A percentile compares a stretch with the other conserved stretches of the same genome.
Conservation (phyloP, 2,888 invertebrate species). For the Pollenia amentaria region DNA sequence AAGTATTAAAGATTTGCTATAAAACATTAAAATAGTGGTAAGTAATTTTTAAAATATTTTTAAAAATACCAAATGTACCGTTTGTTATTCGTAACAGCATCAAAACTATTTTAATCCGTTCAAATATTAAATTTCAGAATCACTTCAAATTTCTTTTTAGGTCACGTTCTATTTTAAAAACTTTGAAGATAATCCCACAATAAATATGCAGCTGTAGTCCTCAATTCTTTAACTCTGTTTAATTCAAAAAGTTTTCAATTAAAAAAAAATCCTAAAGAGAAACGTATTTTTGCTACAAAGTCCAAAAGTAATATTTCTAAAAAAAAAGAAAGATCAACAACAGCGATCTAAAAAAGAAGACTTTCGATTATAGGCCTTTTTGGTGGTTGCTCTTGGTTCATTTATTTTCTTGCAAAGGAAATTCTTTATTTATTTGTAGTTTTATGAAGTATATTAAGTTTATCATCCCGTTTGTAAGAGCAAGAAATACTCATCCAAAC, state of each 20-base stretch:
- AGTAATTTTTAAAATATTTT: no score
- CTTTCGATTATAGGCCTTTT: constrained; percentile 74
- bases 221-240: constrained; percentile 11
- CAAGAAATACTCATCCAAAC: no score
- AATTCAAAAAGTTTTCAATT: constrained; percentile 2
- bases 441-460: no score
- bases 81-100: no score
- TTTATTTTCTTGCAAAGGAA: constrained; percentile 49
- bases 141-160: neutral
- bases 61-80: no score
- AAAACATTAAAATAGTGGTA: no score
- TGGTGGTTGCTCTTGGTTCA: neutral
- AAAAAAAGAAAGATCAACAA: neutral
- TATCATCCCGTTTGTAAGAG: no score
- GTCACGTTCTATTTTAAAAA: constrained; percentile 31
- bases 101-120: no score
- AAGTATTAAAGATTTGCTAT: no score
- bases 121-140: no score
- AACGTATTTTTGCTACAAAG: constrained; percentile 42
- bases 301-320: neutral
- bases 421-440: constrained; percentile 39
- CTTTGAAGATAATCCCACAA: constrained; percentile 4
- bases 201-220: constrained; percentile 1
- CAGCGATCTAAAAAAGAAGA: constrained; percentile 29
- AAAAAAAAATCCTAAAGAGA: constrained; percentile 23